Evolutionary conservation across 2,113 vertebrate species (phyloP), one percentile per base, ranked within the genome.

Genomic region (Mastomys natalensis): DNA sequence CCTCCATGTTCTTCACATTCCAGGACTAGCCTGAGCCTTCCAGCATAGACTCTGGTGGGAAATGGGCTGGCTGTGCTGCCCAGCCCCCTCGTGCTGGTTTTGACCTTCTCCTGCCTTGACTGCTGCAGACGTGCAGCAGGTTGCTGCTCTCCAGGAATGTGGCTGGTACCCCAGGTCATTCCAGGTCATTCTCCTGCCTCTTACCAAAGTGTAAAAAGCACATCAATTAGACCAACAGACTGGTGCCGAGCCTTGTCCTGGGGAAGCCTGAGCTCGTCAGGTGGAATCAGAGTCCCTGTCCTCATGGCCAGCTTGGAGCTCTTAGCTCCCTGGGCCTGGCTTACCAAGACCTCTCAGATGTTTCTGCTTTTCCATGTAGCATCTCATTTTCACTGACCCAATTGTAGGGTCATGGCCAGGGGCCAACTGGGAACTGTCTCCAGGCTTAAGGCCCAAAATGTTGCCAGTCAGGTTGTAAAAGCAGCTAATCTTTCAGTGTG

Each of bases 401-500:
- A n/a, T 51, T 10, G 6, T 64, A 84, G 95, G 45, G 58, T 78
- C 51, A 45, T 6, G 34, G 53, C 64, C 64, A 3, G 8, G 45
- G n/a, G 64, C 73, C 90, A 66, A 66, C 34, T 37, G 9, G 82
- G 37, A 22, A 76, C 40, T 22, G 7, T 77, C 68, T 34, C 48
- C 72, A 82, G 24, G 70, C 45, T 31, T 45, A 19, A 40, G n/a
- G 55, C 84, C 68, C 81, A 34, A 68, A 48, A 66, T 58, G 58
- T 62, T 90, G 91, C 91, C 93, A 77, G 80, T 89, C 77, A 78
- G 76, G 43, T 51, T 92, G 77, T 60, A 58, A 68, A 85, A 82
- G 45, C 40, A 66, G 80, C 58, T 31, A 12, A 62, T 76, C 84
- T 73, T 93, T 55, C 2, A 55, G 95, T 48, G 7, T 34, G 0